A percentile compares a stretch with the other conserved stretches of the same genome.
phyloP scores from a whole-genome alignment of 2,888 invertebrate species.

The Sisyra terminalis region DNA sequence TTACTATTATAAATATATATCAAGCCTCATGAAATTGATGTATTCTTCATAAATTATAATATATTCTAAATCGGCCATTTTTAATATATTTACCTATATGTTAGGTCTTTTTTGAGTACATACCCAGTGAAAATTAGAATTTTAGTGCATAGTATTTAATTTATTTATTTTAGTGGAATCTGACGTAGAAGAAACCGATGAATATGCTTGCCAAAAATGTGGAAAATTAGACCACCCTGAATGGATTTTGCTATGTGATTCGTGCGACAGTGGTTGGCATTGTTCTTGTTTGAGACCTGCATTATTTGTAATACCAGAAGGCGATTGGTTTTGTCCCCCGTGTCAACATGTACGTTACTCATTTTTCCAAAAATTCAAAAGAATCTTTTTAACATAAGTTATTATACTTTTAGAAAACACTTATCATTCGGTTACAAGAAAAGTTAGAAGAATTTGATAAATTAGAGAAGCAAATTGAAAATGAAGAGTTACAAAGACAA shows the following conservation, averaged over 20 bases:
- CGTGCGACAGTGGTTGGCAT: constrained; percentile 94
- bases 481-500: constrained; percentile 48
- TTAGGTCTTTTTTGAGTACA: too few relatives aligned
- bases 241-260: constrained; percentile 92
- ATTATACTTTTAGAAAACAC: constrained; percentile 30
- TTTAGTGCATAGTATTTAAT: constrained; percentile 1
- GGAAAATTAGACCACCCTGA: constrained; percentile 87
- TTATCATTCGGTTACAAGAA: constrained; percentile 56
- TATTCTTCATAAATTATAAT: too few relatives aligned
- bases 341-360: constrained; percentile 73
- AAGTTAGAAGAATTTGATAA: constrained; percentile 64
- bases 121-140: neutral
- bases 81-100: too few relatives aligned
- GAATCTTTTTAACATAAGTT: neutral
- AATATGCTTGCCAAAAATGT: constrained; percentile 80
- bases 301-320: constrained; percentile 86
- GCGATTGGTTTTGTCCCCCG: constrained; percentile 96
- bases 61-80: too few relatives aligned
- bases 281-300: constrained; percentile 88
- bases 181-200: constrained; percentile 28
- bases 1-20: too few relatives aligned
- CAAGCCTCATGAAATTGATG: too few relatives aligned
- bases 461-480: constrained; percentile 44
- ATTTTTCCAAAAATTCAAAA: constrained; percentile 3
- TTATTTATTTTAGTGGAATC: constrained; percentile 4